These are phyloP conservation scores for Drosophila mauritiana DNA, from an alignment of 1,140 invertebrate genomes.

Conservation along the genomic window DNA sequence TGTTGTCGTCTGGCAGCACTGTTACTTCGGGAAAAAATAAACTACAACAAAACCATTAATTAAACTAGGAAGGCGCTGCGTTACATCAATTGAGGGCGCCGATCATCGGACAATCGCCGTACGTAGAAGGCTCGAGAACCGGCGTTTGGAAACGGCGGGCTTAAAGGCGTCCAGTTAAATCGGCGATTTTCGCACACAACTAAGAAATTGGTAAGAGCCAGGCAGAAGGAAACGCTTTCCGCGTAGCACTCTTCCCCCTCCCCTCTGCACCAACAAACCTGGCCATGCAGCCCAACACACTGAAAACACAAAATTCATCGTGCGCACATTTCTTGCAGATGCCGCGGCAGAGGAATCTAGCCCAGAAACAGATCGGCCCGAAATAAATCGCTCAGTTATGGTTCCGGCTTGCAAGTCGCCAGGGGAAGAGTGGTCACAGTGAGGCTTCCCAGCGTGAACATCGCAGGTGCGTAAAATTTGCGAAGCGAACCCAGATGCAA, in stretches of 20 bases:
- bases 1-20: background rate
- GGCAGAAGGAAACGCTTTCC: constrained; percentile 6
- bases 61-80: constrained; percentile 28
- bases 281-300: constrained; percentile 15
- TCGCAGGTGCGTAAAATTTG: constrained; percentile 14
- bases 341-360: constrained; percentile 5
- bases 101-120: background rate
- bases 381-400: constrained; percentile 10
- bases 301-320: constrained; percentile 19
- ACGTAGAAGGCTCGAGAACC: constrained; percentile 9
- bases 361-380: background rate
- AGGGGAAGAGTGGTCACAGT: constrained; percentile 14
- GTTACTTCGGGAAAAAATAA: constrained; percentile 7
- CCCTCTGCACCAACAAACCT: background rate
- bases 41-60: constrained; percentile 22
- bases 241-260: background rate
- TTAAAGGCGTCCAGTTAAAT: background rate
- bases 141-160: background rate
- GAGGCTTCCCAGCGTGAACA: constrained; percentile 9
- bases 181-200: background rate
- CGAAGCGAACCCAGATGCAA: background rate
- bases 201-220: constrained; percentile 24
- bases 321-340: constrained; percentile 23
- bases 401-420: constrained; percentile 10
- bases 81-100: constrained; percentile 4